These are phyloP conservation scores for Andricus grossulariae DNA, from an alignment of 1,140 invertebrate genomes.

Conservation along the genomic window DNA sequence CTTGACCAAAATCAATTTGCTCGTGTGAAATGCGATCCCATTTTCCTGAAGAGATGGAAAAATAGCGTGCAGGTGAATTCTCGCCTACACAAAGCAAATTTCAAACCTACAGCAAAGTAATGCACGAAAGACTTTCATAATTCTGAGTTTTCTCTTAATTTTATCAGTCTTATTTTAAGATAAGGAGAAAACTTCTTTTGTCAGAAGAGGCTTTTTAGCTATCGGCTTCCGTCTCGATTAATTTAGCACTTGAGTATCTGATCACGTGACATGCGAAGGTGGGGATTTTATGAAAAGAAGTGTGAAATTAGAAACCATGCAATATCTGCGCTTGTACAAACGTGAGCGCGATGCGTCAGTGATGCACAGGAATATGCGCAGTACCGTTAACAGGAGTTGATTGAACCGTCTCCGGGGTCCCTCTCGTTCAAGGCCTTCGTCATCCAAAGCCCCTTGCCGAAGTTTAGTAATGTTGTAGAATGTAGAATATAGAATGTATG, in stretches of 20 bases:
- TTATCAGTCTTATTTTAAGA: not conserved
- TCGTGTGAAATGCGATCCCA: not conserved
- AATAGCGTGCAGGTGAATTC: too few species aligned
- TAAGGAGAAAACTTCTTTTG: slow-evolving; percentile 2
- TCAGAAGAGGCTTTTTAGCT: not conserved
- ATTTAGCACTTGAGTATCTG: slow-evolving; percentile 7
- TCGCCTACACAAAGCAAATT: too few species aligned
- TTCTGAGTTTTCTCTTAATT: not conserved
- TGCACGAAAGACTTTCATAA: not conserved
- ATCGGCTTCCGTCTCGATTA: slow-evolving; percentile 2
- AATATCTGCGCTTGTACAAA: not conserved
- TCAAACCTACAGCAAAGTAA: too few species aligned
- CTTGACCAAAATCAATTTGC: slow-evolving; percentile 4
- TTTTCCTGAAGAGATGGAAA: too few species aligned
- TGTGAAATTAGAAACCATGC: not conserved
- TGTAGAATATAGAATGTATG: too few species aligned
- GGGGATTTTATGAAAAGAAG: not conserved
- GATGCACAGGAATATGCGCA: slow-evolving; percentile 43
- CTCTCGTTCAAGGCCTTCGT: slow-evolving; percentile 51
- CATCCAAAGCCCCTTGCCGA: not conserved
- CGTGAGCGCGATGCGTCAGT: slow-evolving; percentile 42
- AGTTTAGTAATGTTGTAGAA: not conserved
- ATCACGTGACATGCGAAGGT: not conserved
- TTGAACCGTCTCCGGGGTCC: slow-evolving; percentile 49
- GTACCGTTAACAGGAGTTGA: slow-evolving; percentile 54